Conservation (phyloP, 1,140 invertebrate species). For the Dysdera silvatica region DNA sequence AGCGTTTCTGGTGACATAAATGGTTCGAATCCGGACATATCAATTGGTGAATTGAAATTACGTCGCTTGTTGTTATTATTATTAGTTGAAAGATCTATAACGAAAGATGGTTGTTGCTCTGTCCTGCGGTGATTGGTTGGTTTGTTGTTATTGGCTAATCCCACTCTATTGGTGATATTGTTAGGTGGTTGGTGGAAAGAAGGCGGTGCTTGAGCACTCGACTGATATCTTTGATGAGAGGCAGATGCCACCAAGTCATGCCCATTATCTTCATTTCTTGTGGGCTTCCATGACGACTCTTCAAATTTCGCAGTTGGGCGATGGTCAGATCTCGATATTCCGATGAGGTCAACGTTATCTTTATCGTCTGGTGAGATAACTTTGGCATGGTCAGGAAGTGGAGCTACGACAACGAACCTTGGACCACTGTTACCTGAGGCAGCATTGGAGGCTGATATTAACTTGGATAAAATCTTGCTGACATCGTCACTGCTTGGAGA, state of each 20-base stretch:
- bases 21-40: conserved; percentile 22
- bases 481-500: conserved; percentile 16
- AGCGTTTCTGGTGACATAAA: conserved; percentile 14
- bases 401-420: conserved; percentile 22
- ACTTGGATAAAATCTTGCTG: conserved; percentile 18
- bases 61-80: not conserved
- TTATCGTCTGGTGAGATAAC: not conserved
- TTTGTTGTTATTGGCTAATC: not conserved
- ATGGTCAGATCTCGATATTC: conserved; percentile 14
- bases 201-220: not conserved
- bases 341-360: not conserved
- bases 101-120: not conserved
- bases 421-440: conserved; percentile 11
- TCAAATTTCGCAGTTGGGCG: not conserved
- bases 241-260: conserved; percentile 1
- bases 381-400: conserved; percentile 13
- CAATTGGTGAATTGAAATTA: conserved; percentile 10
- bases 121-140: conserved; percentile 8
- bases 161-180: not conserved
- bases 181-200: not conserved
- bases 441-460: conserved; percentile 25
- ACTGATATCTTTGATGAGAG: not conserved
- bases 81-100: not conserved
- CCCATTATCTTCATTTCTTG: not conserved
- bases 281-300: not conserved